These are phyloP conservation scores for Ctenodactylus gundi DNA, from an alignment of 2,113 vertebrate species.

Conservation along the genomic window DNA sequence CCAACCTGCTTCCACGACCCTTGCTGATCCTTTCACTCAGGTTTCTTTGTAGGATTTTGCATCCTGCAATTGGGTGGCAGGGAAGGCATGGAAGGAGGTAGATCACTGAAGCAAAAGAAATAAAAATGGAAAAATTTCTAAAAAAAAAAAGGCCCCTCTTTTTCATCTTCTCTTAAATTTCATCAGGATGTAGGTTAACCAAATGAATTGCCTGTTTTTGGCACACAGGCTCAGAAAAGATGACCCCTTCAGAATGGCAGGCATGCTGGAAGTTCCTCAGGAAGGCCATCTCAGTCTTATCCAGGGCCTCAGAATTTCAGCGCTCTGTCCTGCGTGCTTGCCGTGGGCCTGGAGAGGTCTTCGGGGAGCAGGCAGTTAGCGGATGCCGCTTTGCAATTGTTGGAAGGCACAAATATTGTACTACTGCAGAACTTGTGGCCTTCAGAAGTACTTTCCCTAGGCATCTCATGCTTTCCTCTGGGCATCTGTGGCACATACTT, in stretches of 20 bases:
- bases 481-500: not conserved
- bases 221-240: not conserved
- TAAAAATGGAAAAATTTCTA: not conserved
- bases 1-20: not conserved
- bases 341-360: not conserved
- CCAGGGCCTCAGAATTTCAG: not conserved
- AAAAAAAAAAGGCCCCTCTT: not conserved
- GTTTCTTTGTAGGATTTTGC: not conserved
- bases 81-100: not conserved
- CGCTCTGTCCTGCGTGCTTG: rapidly evolving
- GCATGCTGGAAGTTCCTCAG: not conserved
- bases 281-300: not conserved
- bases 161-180: not conserved
- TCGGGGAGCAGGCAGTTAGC: not conserved
- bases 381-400: not conserved
- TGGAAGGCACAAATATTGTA: not conserved
- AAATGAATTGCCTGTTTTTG: not conserved
- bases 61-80: too few relatives aligned
- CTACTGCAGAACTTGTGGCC: not conserved
- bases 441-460: not conserved
- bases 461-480: not conserved
- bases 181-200: not conserved
- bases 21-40: not conserved
- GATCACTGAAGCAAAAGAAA: not conserved
- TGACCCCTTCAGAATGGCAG: too few relatives aligned